These are phyloP conservation scores for Diglossa cyanea DNA, from an alignment of 2,797 vertebrate species.

Conservation along the genomic window DNA sequence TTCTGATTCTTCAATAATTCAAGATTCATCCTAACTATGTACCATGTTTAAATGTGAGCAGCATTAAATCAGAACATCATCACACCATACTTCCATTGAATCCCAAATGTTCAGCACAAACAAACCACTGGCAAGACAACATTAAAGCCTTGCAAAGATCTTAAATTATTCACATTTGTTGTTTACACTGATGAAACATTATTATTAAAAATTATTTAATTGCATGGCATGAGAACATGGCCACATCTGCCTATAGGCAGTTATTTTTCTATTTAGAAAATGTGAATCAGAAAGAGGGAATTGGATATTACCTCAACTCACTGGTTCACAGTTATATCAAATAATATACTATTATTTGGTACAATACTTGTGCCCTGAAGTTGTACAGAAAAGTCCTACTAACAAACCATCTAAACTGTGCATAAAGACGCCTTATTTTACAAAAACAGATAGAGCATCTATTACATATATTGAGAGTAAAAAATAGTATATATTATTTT, in stretches of 20 bases:
- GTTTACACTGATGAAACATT: neutral
- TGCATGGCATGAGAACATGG: neutral
- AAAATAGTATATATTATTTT: neutral
- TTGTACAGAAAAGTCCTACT: neutral
- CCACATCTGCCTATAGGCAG: neutral
- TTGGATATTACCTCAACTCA: neutral
- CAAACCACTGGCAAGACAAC: neutral
- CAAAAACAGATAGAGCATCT: neutral
- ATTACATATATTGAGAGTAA: neutral
- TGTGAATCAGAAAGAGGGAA: neutral
- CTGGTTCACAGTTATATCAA: neutral
- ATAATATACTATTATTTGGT: neutral
- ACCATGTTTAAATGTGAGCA: constrained; percentile 4
- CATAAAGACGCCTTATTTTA: neutral
- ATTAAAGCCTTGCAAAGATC: neutral
- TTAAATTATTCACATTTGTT: neutral
- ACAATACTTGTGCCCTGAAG: neutral
- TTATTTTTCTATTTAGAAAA: neutral
- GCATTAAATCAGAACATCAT: constrained; percentile 17
- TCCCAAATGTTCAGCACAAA: constrained; percentile 2
- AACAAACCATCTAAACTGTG: neutral
- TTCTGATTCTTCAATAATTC: constrained; percentile 56
- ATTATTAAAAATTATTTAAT: neutral
- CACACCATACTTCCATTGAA: neutral
- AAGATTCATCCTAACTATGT: neutral